A percentile compares a stretch with the other conserved stretches of the same genome.
phyloP scores from a whole-genome alignment of 2,113 vertebrate genomes.

The Perca schrenkii region DNA sequence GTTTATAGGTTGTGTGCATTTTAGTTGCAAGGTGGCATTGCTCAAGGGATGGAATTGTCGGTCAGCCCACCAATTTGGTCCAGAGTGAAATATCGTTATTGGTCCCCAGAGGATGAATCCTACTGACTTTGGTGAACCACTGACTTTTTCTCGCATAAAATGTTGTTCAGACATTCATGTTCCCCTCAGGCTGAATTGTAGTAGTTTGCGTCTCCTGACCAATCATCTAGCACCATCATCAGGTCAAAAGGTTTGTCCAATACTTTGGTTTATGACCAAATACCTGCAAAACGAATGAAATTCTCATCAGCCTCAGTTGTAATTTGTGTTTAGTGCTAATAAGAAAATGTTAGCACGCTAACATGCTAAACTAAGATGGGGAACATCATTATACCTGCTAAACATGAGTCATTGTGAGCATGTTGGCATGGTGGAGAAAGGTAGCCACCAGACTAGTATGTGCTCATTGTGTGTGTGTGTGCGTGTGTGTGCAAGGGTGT shows the following conservation, averaged over 20 bases:
- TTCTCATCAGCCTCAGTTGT: background rate
- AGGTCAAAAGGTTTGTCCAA: background rate
- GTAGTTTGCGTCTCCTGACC: background rate
- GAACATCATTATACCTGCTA: background rate
- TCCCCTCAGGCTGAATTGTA: background rate
- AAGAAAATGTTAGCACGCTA: background rate
- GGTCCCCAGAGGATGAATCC: background rate
- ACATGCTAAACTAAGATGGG: background rate
- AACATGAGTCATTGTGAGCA: background rate
- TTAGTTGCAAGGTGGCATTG: background rate
- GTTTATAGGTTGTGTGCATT: background rate
- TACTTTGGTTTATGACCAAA: background rate
- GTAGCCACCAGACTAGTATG: constrained; percentile 20
- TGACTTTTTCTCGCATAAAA: background rate
- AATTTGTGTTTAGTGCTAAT: background rate
- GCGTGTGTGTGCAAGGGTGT: background rate
- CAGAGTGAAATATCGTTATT: background rate
- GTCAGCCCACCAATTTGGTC: background rate
- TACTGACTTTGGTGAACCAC: background rate
- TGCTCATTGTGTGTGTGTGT: constrained; percentile 1
- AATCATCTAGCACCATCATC: background rate
- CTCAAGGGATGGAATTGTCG: background rate
- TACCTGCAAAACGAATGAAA: background rate
- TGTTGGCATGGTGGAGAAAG: background rate
- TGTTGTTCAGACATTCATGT: background rate